phyloP scores from a whole-genome alignment of 2,797 vertebrate species.

The Agapornis canus region DNA sequence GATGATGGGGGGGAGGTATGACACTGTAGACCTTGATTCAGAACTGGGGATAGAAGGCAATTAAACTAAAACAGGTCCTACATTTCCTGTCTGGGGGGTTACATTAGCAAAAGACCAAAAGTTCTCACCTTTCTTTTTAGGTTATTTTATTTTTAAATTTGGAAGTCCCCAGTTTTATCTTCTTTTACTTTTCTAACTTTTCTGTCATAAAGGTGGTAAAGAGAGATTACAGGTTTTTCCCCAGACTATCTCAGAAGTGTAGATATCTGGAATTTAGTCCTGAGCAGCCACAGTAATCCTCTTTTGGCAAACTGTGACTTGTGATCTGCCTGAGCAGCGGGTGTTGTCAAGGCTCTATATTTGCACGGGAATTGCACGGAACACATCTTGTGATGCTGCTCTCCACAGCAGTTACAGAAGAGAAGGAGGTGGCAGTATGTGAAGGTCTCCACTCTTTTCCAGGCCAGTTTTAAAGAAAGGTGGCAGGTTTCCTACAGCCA shows the following conservation, averaged over 20 bases:
- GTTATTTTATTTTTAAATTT: neutral
- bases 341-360: neutral
- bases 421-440: neutral
- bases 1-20: neutral
- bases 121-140: neutral
- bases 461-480: neutral
- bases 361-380: neutral
- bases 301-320: neutral
- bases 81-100: neutral
- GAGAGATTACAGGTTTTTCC: neutral
- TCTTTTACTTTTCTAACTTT: neutral
- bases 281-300: accelerated
- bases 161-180: neutral
- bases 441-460: neutral
- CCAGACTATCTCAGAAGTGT: neutral
- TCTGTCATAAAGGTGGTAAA: neutral
- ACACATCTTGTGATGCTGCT: neutral
- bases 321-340: accelerated
- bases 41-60: neutral
- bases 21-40: neutral
- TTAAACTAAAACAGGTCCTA: neutral
- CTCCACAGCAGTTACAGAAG: neutral
- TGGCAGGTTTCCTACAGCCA: neutral
- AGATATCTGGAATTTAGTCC: neutral
- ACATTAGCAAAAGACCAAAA: neutral